Percentiles rank a stretch among this genome's conserved stretches.
Evolutionary conservation across 2,888 invertebrate species (phyloP).

Genomic region (Metacarcinus magister): DNA sequence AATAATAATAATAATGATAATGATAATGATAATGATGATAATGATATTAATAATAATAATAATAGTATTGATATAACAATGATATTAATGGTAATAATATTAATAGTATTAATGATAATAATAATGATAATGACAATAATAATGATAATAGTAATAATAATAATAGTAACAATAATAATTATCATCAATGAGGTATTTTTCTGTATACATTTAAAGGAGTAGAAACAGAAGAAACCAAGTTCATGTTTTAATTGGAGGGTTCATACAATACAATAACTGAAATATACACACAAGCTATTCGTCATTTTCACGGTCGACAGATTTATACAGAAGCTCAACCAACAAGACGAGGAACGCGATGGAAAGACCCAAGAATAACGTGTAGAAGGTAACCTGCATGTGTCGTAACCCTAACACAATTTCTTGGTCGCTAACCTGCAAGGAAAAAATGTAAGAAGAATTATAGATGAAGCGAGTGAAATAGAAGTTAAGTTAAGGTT

Average conservation of each 20-base stretch:
- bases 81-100: background rate
- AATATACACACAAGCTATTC: background rate
- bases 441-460: background rate
- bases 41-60: too few relatives aligned
- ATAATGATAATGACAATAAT: background rate
- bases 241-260: background rate
- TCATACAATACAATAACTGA: background rate
- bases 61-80: background rate
- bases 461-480: too few relatives aligned
- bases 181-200: background rate
- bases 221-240: background rate
- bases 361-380: background rate
- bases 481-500: too few relatives aligned
- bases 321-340: background rate
- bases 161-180: background rate
- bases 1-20: background rate
- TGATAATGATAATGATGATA: background rate
- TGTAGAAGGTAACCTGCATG: conserved; percentile 56
- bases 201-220: background rate
- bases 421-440: background rate
- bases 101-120: background rate
- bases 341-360: conserved; percentile 4
- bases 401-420: conserved; percentile 47
- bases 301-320: background rate
- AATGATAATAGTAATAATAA: background rate